These are phyloP conservation scores for Eulemur mongoz DNA, from an alignment of 2,797 vertebrate species.

Conservation along the genomic window DNA sequence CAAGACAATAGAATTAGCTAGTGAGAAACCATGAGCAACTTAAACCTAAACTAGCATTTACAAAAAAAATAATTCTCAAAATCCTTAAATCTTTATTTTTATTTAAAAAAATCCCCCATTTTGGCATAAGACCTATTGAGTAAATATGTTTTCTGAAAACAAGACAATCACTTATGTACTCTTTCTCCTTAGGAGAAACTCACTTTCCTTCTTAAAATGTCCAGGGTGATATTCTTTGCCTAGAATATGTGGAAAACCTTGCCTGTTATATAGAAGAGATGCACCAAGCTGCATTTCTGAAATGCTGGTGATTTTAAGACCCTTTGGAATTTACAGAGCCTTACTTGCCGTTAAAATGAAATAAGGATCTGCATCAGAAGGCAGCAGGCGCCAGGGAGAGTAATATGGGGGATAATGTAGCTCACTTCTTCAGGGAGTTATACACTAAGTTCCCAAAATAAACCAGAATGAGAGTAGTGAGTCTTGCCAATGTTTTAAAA, in stretches of 20 bases:
- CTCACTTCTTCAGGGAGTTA: slow-evolving; percentile 25
- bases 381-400: background rate
- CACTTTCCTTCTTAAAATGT: slow-evolving; percentile 45
- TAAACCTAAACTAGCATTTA: background rate
- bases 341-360: slow-evolving; percentile 52
- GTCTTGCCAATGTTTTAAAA: slow-evolving; percentile 1
- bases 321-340: slow-evolving; percentile 61
- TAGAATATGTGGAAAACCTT: background rate
- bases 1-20: background rate
- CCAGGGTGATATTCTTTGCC: background rate
- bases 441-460: background rate
- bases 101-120: background rate
- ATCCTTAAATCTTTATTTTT: background rate
- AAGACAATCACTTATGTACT: background rate
- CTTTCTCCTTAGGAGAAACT: background rate
- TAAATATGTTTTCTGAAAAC: background rate
- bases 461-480: background rate
- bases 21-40: background rate
- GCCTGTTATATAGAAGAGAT: slow-evolving; percentile 2
- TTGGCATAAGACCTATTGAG: background rate
- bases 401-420: background rate
- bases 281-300: background rate
- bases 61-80: background rate
- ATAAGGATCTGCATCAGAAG: slow-evolving; percentile 32
- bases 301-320: slow-evolving; percentile 41